A percentile compares a stretch with the other conserved stretches of the same genome.
phyloP scores from a whole-genome alignment of 2,888 invertebrate species.

The Tetragonula carbonaria region DNA sequence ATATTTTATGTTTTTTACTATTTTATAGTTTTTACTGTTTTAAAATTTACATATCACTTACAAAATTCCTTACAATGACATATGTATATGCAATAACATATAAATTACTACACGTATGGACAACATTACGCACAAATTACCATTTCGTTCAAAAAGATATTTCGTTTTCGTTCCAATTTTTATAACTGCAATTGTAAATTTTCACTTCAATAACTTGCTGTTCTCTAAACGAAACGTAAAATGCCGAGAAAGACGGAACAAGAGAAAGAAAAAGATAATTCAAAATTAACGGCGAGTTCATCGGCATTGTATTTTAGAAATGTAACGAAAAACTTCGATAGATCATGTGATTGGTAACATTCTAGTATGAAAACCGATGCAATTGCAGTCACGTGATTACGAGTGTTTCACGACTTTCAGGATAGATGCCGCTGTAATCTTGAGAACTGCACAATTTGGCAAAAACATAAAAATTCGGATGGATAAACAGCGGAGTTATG shows the following conservation, averaged over 20 bases:
- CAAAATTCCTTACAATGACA: neutral
- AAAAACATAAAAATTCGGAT: slow-evolving; percentile 64
- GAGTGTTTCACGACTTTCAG: slow-evolving; percentile 40
- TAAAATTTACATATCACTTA: neutral
- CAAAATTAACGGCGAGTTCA: too few relatives aligned
- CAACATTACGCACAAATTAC: neutral
- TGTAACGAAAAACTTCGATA: neutral
- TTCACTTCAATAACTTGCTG: neutral
- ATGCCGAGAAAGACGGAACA: neutral
- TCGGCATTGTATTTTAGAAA: too few relatives aligned
- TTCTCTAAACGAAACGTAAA: neutral
- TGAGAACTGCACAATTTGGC: slow-evolving; percentile 47
- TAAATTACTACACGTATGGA: neutral
- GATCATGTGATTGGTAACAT: slow-evolving; percentile 31
- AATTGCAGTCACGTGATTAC: slow-evolving; percentile 34
- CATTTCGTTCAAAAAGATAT: neutral
- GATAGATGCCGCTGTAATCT: slow-evolving; percentile 67
- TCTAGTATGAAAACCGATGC: slow-evolving; percentile 29
- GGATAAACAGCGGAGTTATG: slow-evolving; percentile 66
- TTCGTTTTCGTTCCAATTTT: neutral
- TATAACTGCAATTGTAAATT: too few relatives aligned
- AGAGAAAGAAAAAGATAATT: neutral
- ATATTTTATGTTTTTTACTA: neutral
- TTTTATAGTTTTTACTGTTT: neutral
- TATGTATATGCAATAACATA: neutral